Conservation (phyloP, 2,113 vertebrate species). For the Hemichromis elongatus region DNA sequence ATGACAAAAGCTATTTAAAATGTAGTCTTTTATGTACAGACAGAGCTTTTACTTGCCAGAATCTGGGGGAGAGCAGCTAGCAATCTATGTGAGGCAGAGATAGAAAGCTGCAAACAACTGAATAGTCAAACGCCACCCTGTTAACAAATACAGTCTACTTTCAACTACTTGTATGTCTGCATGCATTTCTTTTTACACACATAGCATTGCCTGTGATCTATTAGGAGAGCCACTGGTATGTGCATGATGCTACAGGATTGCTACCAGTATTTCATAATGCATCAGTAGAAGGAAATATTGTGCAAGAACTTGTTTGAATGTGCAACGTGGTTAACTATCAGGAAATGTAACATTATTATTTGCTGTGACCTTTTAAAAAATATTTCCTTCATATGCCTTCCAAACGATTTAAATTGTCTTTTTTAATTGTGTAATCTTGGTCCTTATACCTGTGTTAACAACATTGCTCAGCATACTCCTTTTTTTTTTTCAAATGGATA, state of each 20-base stretch:
- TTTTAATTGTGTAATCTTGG: not conserved
- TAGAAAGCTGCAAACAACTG: slow-evolving; percentile 58
- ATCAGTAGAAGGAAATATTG: slow-evolving; percentile 30
- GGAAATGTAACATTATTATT: not conserved
- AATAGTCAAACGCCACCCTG: slow-evolving; percentile 65
- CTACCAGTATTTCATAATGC: slow-evolving; percentile 51
- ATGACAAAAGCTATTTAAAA: slow-evolving; percentile 98
- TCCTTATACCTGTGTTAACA: not conserved
- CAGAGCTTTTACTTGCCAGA: slow-evolving; percentile 80
- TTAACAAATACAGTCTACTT: slow-evolving; percentile 69
- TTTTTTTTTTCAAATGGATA: not conserved
- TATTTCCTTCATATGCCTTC: not conserved
- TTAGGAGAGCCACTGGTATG: slow-evolving; percentile 3
- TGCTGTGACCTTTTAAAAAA: not conserved
- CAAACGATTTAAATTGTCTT: not conserved
- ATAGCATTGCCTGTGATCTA: slow-evolving; percentile 22
- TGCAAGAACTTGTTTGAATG: slow-evolving; percentile 12
- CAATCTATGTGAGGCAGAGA: slow-evolving; percentile 77
- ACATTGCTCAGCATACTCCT: not conserved
- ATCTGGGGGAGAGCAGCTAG: slow-evolving; percentile 77
- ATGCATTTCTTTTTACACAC: slow-evolving; percentile 65
- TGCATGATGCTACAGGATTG: slow-evolving; percentile 11
- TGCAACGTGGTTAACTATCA: not conserved
- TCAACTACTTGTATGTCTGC: slow-evolving; percentile 56
- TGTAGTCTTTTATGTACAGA: slow-evolving; percentile 85